A percentile compares a stretch with the other conserved stretches of the same genome.
Evolutionary conservation across 2,113 vertebrate species (phyloP).

Genomic region (Scytalopus superciliaris): DNA sequence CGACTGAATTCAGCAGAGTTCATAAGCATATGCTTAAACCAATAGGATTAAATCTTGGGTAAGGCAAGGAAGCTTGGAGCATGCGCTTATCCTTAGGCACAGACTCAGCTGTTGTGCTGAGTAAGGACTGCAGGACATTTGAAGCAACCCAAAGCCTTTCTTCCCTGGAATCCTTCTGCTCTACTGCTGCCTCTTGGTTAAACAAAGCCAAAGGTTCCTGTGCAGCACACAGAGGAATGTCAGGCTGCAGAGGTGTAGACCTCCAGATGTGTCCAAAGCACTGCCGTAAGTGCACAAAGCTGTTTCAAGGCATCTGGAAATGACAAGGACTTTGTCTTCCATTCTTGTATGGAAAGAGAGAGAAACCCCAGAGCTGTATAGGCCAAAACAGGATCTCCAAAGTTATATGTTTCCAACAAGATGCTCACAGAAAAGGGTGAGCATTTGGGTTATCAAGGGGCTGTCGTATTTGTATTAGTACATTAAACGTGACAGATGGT

Average conservation of each 20-base stretch:
- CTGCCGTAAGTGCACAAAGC: not conserved
- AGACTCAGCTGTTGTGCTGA: conserved; percentile 12
- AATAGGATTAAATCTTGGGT: not conserved
- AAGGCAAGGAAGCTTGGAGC: not conserved
- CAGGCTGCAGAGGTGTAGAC: not conserved
- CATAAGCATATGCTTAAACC: not conserved
- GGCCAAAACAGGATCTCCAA: not conserved
- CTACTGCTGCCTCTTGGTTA: not conserved
- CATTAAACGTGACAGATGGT: not conserved
- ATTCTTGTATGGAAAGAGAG: not conserved
- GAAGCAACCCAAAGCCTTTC: not conserved
- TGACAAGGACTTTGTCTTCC: not conserved
- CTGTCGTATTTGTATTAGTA: not conserved
- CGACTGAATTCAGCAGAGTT: conserved; percentile 1
- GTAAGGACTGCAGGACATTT: not conserved
- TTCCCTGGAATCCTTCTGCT: not conserved
- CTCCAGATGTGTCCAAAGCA: not conserved
- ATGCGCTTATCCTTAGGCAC: not conserved
- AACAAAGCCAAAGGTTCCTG: not conserved
- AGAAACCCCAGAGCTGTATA: not conserved
- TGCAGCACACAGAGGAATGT: not conserved
- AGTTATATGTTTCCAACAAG: not conserved
- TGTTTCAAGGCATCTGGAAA: not conserved
- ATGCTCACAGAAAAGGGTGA: not conserved
- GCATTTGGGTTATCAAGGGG: not conserved